A percentile compares a stretch with the other conserved stretches of the same genome.
phyloP scores from a whole-genome alignment of 2,113 vertebrate species.

The Cryptotis parvus region DNA sequence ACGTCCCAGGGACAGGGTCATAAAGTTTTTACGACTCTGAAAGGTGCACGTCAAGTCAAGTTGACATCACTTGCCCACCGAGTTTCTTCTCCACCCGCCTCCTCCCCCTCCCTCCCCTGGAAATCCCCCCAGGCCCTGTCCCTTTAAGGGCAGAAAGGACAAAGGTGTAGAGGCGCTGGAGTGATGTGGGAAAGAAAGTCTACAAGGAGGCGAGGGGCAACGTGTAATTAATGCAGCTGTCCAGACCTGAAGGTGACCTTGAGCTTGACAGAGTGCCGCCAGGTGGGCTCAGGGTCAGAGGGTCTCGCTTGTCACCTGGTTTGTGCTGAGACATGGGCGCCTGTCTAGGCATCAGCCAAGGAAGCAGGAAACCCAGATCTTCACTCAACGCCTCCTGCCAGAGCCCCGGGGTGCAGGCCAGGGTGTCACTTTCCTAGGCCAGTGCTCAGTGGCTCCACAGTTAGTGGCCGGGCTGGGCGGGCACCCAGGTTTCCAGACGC shows the following conservation, averaged over 20 bases:
- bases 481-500: constrained; percentile 61
- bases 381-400: no score
- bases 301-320: no score
- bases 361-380: background rate
- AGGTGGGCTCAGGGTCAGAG: no score
- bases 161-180: constrained; percentile 43
- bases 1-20: constrained; percentile 32
- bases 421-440: background rate
- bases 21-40: constrained; percentile 62
- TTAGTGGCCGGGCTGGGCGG: constrained; percentile 47
- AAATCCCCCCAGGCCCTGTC: background rate
- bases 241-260: constrained; percentile 63
- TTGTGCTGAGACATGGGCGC: no score
- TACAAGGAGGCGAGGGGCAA: background rate
- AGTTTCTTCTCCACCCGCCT: constrained; percentile 19
- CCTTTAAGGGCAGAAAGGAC: background rate
- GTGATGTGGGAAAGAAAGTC: constrained; percentile 42
- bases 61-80: constrained; percentile 69
- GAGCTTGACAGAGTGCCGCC: constrained; percentile 50
- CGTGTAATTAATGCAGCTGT: constrained; percentile 44
- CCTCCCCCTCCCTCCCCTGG: constrained; percentile 12
- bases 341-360: background rate
- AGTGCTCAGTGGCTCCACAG: constrained; percentile 29
- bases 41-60: constrained; percentile 52
- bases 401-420: no score